Base-by-base conservation (phyloP, 2,888 invertebrate genomes). In the Sycophila texana region DNA sequence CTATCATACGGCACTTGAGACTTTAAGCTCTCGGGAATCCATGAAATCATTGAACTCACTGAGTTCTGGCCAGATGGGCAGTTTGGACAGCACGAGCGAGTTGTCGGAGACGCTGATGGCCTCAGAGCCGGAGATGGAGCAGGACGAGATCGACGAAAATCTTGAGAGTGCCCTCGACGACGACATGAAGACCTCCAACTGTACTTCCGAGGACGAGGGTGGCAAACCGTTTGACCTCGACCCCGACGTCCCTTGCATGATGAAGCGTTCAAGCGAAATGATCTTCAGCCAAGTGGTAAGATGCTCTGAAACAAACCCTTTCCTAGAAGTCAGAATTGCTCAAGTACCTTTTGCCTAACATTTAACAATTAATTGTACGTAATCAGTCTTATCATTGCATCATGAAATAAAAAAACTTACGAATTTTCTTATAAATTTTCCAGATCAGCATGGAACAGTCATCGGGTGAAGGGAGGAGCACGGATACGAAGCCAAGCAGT, bases 241-340 rank as follows among this genome's bases (percentile, higher is more conserved):
- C 73, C 91, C 86, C 16, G 88, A 88, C 22, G 80, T 88, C 65
- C 89, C 89, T 47, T 84, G 82, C 76, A 68, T 85, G 87, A 97
- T 97, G 97, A 97, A 97, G 88, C 92, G 97, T 80, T 97, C 97
- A 0, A 95, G 96, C 84, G 97, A 97, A 92, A 97, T 97, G 97
- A 95, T 96, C 80, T 97, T 97, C 88, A 94, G 94, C 84, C 95
- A 95, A 77, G 77, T 82, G 82, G 82, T 75, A 58, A 78, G 39
- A 58, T 65, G 20, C 20, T 39, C 20, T 13, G 13, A 14, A 1
- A 30, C 58, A 10, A 30, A 13, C 39, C 14, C 0, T 26, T 26
- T 26, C 26, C 3, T 1, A 26, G 2, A 3, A 26, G 26, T 26
- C 26, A 26, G 26, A 26, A 26, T 3, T 26, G 1, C 26, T 26